phyloP scores from a whole-genome alignment of 1,140 invertebrate genomes.

The Papilio dardanus region DNA sequence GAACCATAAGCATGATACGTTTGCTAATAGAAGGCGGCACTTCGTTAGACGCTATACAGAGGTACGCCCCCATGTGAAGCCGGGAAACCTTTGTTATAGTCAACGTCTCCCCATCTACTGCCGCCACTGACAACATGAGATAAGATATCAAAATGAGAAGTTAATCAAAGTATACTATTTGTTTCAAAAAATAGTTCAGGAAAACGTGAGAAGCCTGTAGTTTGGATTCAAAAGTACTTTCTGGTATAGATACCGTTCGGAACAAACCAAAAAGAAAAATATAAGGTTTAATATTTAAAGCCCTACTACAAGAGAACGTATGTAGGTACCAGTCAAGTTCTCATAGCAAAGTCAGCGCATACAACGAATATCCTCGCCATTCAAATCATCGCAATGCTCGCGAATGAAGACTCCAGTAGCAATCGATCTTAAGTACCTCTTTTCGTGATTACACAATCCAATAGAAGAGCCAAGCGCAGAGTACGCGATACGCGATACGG shows the following conservation, averaged over 20 bases:
- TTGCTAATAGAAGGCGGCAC: slow-evolving; percentile 69
- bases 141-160: slow-evolving; percentile 26
- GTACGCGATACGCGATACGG: slow-evolving; percentile 33
- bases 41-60: slow-evolving; percentile 66
- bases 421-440: slow-evolving; percentile 38
- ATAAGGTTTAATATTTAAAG: too few relatives aligned
- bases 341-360: not conserved
- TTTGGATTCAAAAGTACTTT: too few relatives aligned
- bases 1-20: slow-evolving; percentile 68
- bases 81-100: slow-evolving; percentile 66
- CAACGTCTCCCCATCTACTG: slow-evolving; percentile 63
- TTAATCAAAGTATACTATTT: not conserved
- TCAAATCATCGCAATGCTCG: slow-evolving; percentile 20
- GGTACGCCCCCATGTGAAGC: slow-evolving; percentile 64
- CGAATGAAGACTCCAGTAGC: slow-evolving; percentile 29
- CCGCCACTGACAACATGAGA: slow-evolving; percentile 53
- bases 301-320: too few relatives aligned
- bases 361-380: slow-evolving; percentile 3
- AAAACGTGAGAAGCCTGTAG: too few relatives aligned
- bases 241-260: too few relatives aligned
- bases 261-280: too few relatives aligned
- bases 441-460: slow-evolving; percentile 37
- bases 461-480: slow-evolving; percentile 29
- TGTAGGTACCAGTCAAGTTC: not conserved
- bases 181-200: too few relatives aligned